Evolutionary conservation across 2,797 vertebrate species (phyloP).

Genomic region (Siniperca scherzeri): DNA sequence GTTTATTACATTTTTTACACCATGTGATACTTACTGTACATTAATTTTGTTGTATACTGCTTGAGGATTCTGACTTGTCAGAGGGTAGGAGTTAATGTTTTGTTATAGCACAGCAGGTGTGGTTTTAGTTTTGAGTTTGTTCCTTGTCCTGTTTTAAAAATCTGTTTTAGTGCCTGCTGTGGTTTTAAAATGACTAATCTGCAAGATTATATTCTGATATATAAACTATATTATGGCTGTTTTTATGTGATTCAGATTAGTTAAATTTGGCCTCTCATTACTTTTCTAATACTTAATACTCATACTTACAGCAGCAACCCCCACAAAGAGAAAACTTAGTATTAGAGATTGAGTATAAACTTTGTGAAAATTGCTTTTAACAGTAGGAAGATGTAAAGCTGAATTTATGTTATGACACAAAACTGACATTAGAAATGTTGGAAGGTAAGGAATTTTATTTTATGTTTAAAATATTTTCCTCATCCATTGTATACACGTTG

Average conservation of each 20-base stretch:
- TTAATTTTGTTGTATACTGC: conserved; percentile 41
- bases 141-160: conserved; percentile 11
- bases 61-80: conserved; percentile 66
- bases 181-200: conserved; percentile 39
- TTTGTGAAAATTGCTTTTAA: conserved; percentile 17
- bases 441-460: background rate
- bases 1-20: conserved; percentile 58
- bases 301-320: too few species aligned
- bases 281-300: background rate
- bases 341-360: background rate
- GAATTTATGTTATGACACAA: background rate
- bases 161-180: conserved; percentile 11
- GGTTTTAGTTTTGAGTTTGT: conserved; percentile 36
- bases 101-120: conserved; percentile 56
- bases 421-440: background rate
- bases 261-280: background rate
- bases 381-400: background rate
- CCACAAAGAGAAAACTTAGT: too few species aligned
- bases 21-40: conserved; percentile 31
- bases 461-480: background rate
- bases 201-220: background rate
- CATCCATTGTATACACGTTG: background rate
- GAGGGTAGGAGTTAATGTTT: conserved; percentile 67
- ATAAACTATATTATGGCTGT: background rate
- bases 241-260: background rate